These are phyloP conservation scores for Oncorhynchus nerka DNA, from an alignment of 2,113 vertebrate genomes.

Conservation along the genomic window DNA sequence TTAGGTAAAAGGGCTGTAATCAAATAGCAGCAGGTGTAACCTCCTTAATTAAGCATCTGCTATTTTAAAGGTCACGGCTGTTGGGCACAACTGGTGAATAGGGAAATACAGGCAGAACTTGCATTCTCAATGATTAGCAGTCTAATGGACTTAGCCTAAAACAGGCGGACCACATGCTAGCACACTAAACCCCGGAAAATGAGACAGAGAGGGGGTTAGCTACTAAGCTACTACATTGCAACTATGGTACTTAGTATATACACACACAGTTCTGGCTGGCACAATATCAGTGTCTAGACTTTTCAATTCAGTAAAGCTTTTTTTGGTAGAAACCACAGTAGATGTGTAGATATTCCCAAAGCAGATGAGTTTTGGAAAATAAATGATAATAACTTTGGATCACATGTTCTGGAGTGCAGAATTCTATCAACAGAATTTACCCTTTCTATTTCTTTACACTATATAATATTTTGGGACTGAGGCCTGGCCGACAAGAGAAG, in stretches of 20 bases:
- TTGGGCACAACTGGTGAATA: constrained; percentile 19
- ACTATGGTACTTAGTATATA: background rate
- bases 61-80: constrained; percentile 21
- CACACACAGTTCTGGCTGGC: too few relatives aligned
- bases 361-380: too few relatives aligned
- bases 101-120: constrained; percentile 17
- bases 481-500: constrained; percentile 48
- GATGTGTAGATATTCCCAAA: too few relatives aligned
- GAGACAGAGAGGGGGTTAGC: background rate
- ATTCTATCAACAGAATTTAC: too few relatives aligned
- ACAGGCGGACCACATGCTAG: background rate
- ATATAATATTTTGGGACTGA: constrained; percentile 18
- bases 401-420: too few relatives aligned
- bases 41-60: constrained; percentile 35
- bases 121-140: background rate
- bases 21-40: constrained; percentile 37
- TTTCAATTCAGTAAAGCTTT: too few relatives aligned
- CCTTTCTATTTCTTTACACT: too few relatives aligned
- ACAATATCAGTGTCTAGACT: too few relatives aligned
- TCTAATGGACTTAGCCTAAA: constrained; percentile 18
- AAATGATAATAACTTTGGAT: too few relatives aligned
- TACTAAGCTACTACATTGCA: background rate
- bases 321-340: too few relatives aligned
- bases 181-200: constrained; percentile 14
- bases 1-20: background rate